Evolutionary conservation across 2,113 vertebrate genomes (phyloP), one percentile per base, ranked within the genome.

Genomic region (Sinocyclocheilus grahami): DNA sequence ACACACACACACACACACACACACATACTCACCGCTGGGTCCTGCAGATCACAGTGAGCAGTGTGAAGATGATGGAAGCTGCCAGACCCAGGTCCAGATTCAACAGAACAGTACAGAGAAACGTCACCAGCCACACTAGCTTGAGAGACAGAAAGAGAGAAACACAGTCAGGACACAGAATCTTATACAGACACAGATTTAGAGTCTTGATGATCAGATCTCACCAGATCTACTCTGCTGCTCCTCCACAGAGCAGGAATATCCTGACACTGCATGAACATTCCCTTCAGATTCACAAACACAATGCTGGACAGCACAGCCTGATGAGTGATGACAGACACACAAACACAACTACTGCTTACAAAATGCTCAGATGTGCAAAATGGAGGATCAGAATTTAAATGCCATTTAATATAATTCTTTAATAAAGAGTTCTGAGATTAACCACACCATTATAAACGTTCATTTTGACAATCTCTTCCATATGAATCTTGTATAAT

Each of bases 241-340:
- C 94, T 91, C 89, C 90, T 96, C 97, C 97, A 99, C 76, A 99
- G 95, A 0, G 9, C 30, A 3, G 85, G 5, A 2, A 98, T 18
- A 24, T 98, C 97, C 0, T 1, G 4, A 82, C 96, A 96, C 92
- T 99, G 97, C 90, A 89, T 94, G 90, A 97, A 94, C 96, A 99
- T 99, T 69, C 97, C 97, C 88, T 97, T 97, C 89, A 99, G 93
- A 91, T 99, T 99, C 86, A 95, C 89, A 3, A 99, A 95, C 65
- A 99, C 95, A 11, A 95, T 96, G 5, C 96, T 94, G 37, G 97
- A 89, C 90, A 99, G 91, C 51, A 99, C 96, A 0, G 97, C 97
- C 97, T 99, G 92, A 7, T 3, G 82, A 87, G 97, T 99, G 92
- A 7, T 3, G 82, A 87, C 46, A 71, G 16, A 89, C 51, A 87